Evolutionary conservation across 2,113 vertebrate species (phyloP).

Genomic region (Paraplagusia blochii): DNA sequence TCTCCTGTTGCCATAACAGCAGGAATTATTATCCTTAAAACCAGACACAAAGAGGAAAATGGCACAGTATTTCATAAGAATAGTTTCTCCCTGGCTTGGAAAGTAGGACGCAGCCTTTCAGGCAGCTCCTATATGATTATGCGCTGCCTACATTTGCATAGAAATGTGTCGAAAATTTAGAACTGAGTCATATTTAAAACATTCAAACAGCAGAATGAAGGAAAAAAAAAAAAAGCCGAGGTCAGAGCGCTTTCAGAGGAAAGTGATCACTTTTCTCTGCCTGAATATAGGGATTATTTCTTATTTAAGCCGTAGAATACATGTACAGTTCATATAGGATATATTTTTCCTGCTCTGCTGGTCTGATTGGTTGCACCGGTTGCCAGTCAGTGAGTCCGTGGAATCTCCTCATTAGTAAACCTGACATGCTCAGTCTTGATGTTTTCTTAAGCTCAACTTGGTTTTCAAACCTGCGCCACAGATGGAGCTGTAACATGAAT

Average conservation of each 20-base stretch:
- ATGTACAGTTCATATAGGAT: neutral
- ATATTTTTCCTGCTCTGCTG: neutral
- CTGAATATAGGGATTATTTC: slow-evolving; percentile 1
- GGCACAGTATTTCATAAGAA: neutral
- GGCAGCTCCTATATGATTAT: slow-evolving; percentile 18
- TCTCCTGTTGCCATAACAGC: slow-evolving; percentile 5
- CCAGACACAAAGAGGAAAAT: slow-evolving; percentile 13
- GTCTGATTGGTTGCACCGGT: slow-evolving; percentile 2
- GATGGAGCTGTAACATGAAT: neutral
- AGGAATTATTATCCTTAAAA: slow-evolving; percentile 25
- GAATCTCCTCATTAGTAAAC: neutral
- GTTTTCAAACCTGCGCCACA: neutral
- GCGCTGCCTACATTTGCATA: slow-evolving; percentile 40
- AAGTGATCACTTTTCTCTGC: slow-evolving; percentile 4
- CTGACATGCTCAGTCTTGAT: slow-evolving; percentile 4
- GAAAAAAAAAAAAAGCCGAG: slow-evolving; percentile 15
- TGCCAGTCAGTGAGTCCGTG: neutral
- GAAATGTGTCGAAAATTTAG: slow-evolving; percentile 45
- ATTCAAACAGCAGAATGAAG: slow-evolving; percentile 14
- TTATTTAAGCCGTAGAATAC: neutral
- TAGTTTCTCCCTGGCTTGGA: slow-evolving; percentile 6
- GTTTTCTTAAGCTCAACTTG: neutral
- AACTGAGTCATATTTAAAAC: slow-evolving; percentile 26
- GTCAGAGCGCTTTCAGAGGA: neutral
- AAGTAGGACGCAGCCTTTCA: slow-evolving; percentile 18